phyloP scores from a whole-genome alignment of 92 coral and sea anemone species.

The Parazoanthus darwini region DNA sequence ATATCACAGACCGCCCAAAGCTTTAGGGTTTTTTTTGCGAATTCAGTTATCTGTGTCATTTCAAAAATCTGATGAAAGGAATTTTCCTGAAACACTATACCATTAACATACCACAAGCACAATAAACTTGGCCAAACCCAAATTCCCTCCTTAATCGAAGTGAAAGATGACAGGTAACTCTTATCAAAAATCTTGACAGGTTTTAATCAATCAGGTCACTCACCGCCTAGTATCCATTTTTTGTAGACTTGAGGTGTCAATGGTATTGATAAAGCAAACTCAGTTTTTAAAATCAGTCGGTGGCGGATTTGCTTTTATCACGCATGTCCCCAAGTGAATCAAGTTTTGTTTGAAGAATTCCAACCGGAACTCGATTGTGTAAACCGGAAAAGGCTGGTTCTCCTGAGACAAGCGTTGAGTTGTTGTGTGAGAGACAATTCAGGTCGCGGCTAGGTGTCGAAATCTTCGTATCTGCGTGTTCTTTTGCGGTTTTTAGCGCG shows the following conservation, averaged over 20 bases:
- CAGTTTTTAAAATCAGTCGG: neutral
- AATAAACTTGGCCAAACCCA: neutral
- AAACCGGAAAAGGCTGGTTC: conserved; percentile 15
- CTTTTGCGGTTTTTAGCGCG: neutral
- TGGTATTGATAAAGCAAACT: neutral
- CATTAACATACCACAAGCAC: neutral
- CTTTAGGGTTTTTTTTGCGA: too few relatives aligned
- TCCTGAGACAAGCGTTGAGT: conserved; percentile 22
- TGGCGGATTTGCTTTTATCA: neutral
- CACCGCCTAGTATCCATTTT: neutral
- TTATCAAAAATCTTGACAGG: neutral
- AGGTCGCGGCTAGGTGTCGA: conserved; percentile 11
- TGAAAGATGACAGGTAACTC: neutral
- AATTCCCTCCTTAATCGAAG: neutral
- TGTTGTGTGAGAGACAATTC: conserved; percentile 7
- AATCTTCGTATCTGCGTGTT: neutral
- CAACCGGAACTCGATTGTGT: conserved; percentile 17
- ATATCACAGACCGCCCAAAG: too few relatives aligned
- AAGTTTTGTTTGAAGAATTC: neutral
- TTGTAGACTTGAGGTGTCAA: neutral
- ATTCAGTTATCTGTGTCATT: too few relatives aligned
- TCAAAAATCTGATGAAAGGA: neutral
- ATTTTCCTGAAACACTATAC: conserved; percentile 5
- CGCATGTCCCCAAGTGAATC: neutral
- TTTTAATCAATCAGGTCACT: neutral